Conservation (phyloP, 2,888 invertebrate species). For the Pachycephus smyrnensis region DNA sequence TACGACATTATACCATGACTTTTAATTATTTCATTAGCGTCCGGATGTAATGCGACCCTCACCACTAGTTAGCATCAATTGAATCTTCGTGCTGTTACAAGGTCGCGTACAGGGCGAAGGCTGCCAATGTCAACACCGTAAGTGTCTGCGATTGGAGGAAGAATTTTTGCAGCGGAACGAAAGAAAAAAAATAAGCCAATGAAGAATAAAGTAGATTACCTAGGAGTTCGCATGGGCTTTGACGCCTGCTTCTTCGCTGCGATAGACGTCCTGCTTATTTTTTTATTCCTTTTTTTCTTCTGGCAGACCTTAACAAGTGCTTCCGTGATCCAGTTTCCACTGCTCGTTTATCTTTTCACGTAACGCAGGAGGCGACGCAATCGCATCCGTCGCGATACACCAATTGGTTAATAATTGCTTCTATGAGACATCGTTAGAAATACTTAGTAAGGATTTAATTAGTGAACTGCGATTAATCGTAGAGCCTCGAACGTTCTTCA, state of each 20-base stretch:
- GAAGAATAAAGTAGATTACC: neutral
- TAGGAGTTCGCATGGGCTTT: neutral
- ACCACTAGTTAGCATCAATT: constrained; percentile 53
- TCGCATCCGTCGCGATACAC: neutral
- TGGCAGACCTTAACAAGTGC: neutral
- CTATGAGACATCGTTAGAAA: neutral
- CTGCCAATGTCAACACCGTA: neutral
- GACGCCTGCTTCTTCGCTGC: neutral
- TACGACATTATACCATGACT: constrained; percentile 25
- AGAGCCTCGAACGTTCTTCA: neutral
- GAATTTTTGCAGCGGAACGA: neutral
- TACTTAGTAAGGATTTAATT: neutral
- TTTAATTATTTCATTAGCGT: constrained; percentile 56
- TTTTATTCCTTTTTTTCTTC: neutral
- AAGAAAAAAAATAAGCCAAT: neutral
- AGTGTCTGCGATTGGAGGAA: neutral
- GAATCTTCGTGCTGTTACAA: constrained; percentile 8
- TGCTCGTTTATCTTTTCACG: neutral
- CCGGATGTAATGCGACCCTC: constrained; percentile 48
- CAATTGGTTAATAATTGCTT: neutral
- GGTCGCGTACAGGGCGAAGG: neutral
- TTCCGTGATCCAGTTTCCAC: neutral
- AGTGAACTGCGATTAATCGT: neutral
- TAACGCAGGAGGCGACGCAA: neutral
- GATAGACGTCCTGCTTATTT: neutral